Percentiles rank a stretch among this genome's conserved stretches.
Evolutionary conservation across 2,113 vertebrate genomes (phyloP).

Genomic region (Corythornis cristatus): DNA sequence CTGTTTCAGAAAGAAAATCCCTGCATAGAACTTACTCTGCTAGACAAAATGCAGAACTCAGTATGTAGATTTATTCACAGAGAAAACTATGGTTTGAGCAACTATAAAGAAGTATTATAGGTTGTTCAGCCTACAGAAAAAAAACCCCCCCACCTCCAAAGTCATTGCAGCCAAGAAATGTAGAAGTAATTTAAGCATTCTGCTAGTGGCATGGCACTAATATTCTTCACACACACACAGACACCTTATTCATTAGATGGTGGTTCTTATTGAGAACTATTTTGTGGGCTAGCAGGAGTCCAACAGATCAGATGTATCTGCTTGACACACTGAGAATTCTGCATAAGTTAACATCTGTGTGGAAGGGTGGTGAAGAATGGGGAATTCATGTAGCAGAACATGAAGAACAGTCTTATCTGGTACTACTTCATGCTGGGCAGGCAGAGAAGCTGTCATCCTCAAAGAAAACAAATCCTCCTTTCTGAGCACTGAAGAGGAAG

Average conservation of each 20-base stretch:
- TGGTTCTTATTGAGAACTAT: not conserved
- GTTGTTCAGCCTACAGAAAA: not conserved
- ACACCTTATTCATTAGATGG: not conserved
- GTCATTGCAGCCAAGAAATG: not conserved
- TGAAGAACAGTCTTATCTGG: not conserved
- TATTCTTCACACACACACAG: rapidly evolving
- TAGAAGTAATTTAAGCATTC: not conserved
- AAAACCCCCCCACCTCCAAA: not conserved
- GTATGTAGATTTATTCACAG: not conserved
- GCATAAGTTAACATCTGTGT: not conserved
- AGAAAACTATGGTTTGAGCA: not conserved
- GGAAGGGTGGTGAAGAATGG: not conserved
- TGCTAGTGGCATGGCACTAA: not conserved
- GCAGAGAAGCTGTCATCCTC: not conserved
- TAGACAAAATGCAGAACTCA: not conserved
- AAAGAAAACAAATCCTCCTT: not conserved
- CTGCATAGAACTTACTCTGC: not conserved
- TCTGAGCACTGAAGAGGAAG: not conserved
- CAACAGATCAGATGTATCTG: not conserved
- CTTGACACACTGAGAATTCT: not conserved
- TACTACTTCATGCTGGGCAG: not conserved
- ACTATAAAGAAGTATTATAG: not conserved
- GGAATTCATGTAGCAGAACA: not conserved
- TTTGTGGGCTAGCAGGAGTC: not conserved
- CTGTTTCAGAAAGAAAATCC: not conserved